Percentiles rank a stretch among this genome's conserved stretches.
Conservation (phyloP, 2,888 invertebrate genomes). For the Drosophila testacea region DNA sequence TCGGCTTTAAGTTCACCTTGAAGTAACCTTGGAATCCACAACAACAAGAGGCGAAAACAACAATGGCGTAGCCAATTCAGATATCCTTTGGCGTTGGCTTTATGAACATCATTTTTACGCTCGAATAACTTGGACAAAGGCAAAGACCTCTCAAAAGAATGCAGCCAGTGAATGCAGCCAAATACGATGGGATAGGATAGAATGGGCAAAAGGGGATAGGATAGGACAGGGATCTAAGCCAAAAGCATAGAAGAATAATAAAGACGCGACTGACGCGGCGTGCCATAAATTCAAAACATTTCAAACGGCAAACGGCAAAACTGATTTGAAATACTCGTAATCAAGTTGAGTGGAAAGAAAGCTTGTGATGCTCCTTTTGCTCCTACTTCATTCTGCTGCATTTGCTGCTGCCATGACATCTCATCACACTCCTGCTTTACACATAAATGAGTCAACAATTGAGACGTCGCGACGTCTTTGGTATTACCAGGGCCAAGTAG, state of each 20-base stretch:
- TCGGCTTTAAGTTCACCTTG: conserved; percentile 70
- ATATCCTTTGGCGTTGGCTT: conserved; percentile 65
- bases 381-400: background rate
- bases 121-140: conserved; percentile 69
- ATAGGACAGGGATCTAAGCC: background rate
- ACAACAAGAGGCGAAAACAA: conserved; percentile 16
- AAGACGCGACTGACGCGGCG: conserved; percentile 61
- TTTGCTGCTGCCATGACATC: conserved; percentile 14
- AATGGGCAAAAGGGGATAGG: background rate
- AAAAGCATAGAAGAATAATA: conserved; percentile 46
- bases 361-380: conserved; percentile 5
- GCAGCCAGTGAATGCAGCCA: conserved; percentile 23
- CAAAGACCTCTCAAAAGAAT: conserved; percentile 48
- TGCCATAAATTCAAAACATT: conserved; percentile 77
- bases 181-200: background rate
- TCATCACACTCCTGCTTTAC: background rate
- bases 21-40: conserved; percentile 60
- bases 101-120: conserved; percentile 69
- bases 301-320: conserved; percentile 45
- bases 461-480: conserved; percentile 67
- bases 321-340: conserved; percentile 67
- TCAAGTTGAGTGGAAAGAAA: conserved; percentile 55
- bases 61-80: conserved; percentile 42
- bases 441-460: conserved; percentile 53
- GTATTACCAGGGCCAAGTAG: conserved; percentile 36